Conservation (phyloP, 2,888 invertebrate species). For the Drosophila mimetica region DNA sequence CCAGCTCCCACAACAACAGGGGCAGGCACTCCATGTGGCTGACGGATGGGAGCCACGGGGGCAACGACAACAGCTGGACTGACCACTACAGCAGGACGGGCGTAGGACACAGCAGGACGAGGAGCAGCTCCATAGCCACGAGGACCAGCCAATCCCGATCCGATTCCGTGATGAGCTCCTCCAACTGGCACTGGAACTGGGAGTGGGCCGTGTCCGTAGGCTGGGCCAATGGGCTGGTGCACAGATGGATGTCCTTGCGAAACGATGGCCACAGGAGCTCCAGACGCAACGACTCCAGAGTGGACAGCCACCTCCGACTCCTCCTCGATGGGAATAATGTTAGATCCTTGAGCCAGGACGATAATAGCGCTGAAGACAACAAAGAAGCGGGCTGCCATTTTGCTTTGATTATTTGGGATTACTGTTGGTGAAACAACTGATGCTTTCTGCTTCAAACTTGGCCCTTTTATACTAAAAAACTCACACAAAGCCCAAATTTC, state of each 20-base stretch:
- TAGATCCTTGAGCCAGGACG: conserved; percentile 12
- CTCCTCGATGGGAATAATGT: background rate
- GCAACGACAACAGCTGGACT: conserved; percentile 8
- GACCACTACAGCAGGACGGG: conserved; percentile 4
- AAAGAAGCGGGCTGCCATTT: conserved; percentile 12
- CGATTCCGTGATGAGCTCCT: conserved; percentile 2
- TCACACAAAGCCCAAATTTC: background rate
- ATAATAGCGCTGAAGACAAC: conserved; percentile 5
- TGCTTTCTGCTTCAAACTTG: background rate
- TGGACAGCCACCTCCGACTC: conserved; percentile 10
- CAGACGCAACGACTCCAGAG: background rate
- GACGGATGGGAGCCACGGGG: conserved; percentile 17
- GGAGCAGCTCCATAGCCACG: background rate
- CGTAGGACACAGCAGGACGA: background rate
- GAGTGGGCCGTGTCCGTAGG: conserved; percentile 5
- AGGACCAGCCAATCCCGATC: background rate
- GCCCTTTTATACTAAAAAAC: conserved; percentile 1
- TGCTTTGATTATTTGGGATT: background rate
- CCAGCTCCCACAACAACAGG: conserved; percentile 5
- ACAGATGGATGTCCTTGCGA: background rate
- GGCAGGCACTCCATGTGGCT: conserved; percentile 17
- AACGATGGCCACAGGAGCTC: conserved; percentile 7
- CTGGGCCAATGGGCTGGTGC: conserved; percentile 1
- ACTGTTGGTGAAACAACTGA: conserved; percentile 5
- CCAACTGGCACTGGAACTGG: conserved; percentile 3